Evolutionary conservation across 1,140 invertebrate species (phyloP).

Genomic region (Metaphire vulgaris): DNA sequence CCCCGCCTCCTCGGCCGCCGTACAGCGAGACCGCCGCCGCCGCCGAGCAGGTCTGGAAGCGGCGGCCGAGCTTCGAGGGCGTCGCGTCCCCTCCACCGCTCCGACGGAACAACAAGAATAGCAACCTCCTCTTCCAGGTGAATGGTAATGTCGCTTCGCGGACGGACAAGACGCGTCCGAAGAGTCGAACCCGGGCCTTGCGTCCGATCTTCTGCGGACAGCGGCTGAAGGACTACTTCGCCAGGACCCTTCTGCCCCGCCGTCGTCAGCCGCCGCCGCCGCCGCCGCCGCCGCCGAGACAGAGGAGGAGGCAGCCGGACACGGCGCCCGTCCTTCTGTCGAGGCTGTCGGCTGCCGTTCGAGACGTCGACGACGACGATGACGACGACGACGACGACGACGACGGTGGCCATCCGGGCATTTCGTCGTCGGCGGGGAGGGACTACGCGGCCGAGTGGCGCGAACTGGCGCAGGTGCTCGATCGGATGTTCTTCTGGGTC

Average conservation of each 20-base stretch:
- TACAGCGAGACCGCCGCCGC: not conserved
- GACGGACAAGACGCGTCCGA: too few relatives aligned
- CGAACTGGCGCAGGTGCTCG: conserved; percentile 17
- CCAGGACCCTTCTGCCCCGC: not conserved
- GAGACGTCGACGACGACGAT: not conserved
- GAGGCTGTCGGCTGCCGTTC: not conserved
- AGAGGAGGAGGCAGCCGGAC: not conserved
- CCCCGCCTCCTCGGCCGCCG: not conserved
- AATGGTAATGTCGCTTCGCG: too few relatives aligned
- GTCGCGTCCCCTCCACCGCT: too few relatives aligned
- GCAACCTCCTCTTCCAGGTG: too few relatives aligned
- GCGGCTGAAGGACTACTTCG: not conserved
- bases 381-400: not conserved
- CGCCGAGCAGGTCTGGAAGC: not conserved
- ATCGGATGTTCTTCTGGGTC: conserved; percentile 24
- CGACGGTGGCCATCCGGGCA: not conserved
- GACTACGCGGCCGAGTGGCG: conserved; percentile 15
- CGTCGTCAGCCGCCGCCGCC: not conserved
- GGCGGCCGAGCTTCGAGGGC: too few relatives aligned
- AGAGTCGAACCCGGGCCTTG: not conserved
- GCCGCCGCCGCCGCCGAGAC: not conserved
- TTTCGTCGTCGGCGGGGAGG: not conserved
- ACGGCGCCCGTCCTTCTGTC: too few relatives aligned
- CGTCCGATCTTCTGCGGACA: not conserved
- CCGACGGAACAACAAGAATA: too few relatives aligned